Base-by-base conservation (phyloP, 2,888 invertebrate genomes). In the Archips crataeganus region DNA sequence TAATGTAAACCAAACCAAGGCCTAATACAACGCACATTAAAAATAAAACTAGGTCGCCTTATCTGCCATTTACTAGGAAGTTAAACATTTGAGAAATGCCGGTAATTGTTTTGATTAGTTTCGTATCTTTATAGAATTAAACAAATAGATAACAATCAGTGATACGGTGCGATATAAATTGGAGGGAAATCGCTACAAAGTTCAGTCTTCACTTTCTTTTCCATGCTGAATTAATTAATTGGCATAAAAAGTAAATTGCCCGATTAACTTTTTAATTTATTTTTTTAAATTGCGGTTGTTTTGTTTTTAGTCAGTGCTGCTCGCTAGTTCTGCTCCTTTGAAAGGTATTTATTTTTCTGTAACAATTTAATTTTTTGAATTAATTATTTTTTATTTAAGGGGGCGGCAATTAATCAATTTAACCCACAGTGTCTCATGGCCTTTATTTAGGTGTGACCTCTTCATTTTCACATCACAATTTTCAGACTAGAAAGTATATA, bases 121-220 rank as follows among this genome's bases (percentile, higher is more conserved):
- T 42, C 63, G 57, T 73, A 73, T 68, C 63, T 73, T 73, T 64
- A 64, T 39, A 39, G 13, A 42, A 54, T 60, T 47, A 62, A 73
- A 65, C 42, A 62, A 45, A 64, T 49, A 60, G n/a, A 60, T 74
- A 74, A 74, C 70, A 65, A 74, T 74, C 60, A 6, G 51, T 60
- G 69, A 70, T 70, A 74, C 57, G 64, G 42, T 70, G 23, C 45
- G 49, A 69, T 74, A 74, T 74, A 74, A 74, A 70, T 64, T 70
- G 74, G 64, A 65, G 69, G 54, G 15, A 64, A 73, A 70, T 74
- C 51, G 64, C 9, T 3, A 11, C 45, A 3, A 45, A 11, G 11
- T 32, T 59, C 45, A 47, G 34, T 70, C 69, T 70, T 70, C 74
- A 74, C 65, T 74, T 70, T 61, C 64, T 23, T 70, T 74, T 74